phyloP scores from a whole-genome alignment of 2,797 vertebrate species.

The Prunella strophiata region DNA sequence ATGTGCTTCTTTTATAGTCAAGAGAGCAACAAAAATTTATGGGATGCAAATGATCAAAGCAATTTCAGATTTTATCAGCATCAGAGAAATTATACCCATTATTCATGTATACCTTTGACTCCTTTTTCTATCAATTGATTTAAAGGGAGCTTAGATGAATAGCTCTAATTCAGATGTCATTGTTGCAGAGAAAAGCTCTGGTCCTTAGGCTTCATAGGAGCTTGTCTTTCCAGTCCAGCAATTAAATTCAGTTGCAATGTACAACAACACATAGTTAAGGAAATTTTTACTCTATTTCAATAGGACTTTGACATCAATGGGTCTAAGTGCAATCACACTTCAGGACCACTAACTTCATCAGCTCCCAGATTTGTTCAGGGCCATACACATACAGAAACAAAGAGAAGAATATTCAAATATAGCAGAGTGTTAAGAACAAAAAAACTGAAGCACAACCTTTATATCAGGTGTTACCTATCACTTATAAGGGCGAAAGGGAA shows the following conservation, averaged over 20 bases:
- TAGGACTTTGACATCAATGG: neutral
- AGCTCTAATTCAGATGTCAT: neutral
- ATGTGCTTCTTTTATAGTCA: neutral
- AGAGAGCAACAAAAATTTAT: neutral
- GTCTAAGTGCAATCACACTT: neutral
- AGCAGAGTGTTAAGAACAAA: neutral
- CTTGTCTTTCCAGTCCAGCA: slow-evolving; percentile 1
- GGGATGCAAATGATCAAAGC: neutral
- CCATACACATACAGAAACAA: neutral
- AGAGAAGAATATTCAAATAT: neutral
- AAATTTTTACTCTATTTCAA: neutral
- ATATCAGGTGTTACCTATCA: neutral
- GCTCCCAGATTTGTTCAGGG: neutral
- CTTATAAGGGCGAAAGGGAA: neutral
- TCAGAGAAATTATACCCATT: neutral
- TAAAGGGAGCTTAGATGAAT: neutral
- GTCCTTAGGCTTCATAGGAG: neutral
- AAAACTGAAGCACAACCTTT: neutral
- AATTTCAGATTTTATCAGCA: slow-evolving; percentile 3
- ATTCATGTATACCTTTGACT: neutral
- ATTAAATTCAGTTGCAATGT: neutral
- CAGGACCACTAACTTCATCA: neutral
- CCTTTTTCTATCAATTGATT: neutral
- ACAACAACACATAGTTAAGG: neutral
- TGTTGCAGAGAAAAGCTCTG: neutral